Evolutionary conservation across 2,113 vertebrate genomes (phyloP).

Genomic region (Cathartes aura): DNA sequence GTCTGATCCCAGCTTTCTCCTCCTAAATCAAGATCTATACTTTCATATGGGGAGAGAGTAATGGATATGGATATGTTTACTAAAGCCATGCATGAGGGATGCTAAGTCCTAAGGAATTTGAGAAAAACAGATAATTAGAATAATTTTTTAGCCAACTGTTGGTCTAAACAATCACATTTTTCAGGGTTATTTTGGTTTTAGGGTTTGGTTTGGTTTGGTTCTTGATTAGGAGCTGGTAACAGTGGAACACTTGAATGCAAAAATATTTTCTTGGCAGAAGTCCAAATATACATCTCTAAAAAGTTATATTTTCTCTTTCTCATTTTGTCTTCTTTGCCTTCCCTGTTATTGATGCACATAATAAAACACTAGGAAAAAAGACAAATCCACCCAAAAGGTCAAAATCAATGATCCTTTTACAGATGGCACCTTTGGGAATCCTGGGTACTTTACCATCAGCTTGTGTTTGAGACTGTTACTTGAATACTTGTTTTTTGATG

Average conservation of each 20-base stretch:
- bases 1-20: not conserved
- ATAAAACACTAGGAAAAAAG: slow-evolving; percentile 67
- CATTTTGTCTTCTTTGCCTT: slow-evolving; percentile 36
- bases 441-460: slow-evolving; percentile 65
- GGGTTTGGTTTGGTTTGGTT: not conserved
- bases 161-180: not conserved
- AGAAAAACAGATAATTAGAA: slow-evolving; percentile 1
- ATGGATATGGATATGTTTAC: slow-evolving; percentile 6
- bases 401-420: slow-evolving; percentile 79
- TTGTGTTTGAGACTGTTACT: slow-evolving; percentile 67
- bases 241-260: not conserved
- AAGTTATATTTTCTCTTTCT: slow-evolving; percentile 45
- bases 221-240: not conserved
- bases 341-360: slow-evolving; percentile 64
- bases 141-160: not conserved
- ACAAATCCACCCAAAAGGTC: slow-evolving; percentile 77
- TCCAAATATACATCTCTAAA: slow-evolving; percentile 22
- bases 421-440: slow-evolving; percentile 73
- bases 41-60: not conserved
- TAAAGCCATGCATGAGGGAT: not conserved
- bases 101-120: not conserved
- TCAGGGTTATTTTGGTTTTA: not conserved
- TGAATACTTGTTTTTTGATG: slow-evolving; percentile 79
- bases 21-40: not conserved
- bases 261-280: slow-evolving; percentile 43